Conservation (phyloP, 2,797 vertebrate species). For the Ispidina lecontei region DNA sequence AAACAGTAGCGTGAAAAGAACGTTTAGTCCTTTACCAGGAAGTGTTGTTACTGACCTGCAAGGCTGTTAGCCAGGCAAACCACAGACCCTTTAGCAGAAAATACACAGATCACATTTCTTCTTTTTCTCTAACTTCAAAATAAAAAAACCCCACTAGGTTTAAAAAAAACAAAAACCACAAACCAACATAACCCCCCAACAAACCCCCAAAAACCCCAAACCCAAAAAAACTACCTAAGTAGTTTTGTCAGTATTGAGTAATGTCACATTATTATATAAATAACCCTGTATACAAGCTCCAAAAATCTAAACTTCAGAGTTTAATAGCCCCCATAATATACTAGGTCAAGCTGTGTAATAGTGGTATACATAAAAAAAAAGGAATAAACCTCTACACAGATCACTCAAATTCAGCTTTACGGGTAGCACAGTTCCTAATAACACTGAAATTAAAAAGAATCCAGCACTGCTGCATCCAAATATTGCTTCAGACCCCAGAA, state of each 20-base stretch:
- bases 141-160: conserved; percentile 67
- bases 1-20: conserved; percentile 79
- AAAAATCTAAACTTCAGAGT: conserved; percentile 79
- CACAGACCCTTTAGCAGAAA: conserved; percentile 75
- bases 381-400: conserved; percentile 75
- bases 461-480: conserved; percentile 76
- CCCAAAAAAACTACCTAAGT: conserved; percentile 76
- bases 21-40: conserved; percentile 76
- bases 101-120: conserved; percentile 75
- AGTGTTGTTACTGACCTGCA: conserved; percentile 74
- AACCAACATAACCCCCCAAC: background rate
- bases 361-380: conserved; percentile 74
- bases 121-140: conserved; percentile 70
- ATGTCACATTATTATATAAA: conserved; percentile 86
- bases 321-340: conserved; percentile 76
- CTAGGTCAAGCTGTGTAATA: conserved; percentile 78
- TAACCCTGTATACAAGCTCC: conserved; percentile 84
- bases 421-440: conserved; percentile 77
- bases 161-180: background rate
- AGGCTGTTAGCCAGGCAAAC: conserved; percentile 71
- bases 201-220: background rate
- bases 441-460: conserved; percentile 80
- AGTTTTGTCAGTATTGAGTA: conserved; percentile 83
- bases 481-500: conserved; percentile 79
- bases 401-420: conserved; percentile 77